Conservation (phyloP, 2,888 invertebrate genomes). For the Drosophila pegasa region DNA sequence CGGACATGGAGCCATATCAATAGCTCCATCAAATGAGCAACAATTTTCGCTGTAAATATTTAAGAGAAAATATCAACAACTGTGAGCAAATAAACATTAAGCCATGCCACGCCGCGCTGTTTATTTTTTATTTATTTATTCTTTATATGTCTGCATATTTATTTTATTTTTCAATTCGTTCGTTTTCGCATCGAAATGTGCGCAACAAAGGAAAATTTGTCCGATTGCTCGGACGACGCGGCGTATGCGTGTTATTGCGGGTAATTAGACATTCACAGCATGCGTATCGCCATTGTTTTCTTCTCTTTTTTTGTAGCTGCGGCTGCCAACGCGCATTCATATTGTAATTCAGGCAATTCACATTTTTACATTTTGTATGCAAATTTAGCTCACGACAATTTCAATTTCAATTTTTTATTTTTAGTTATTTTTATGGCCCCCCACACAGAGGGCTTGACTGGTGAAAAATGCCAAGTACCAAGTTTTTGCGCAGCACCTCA, state of each 20-base stretch:
- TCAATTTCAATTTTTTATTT: slow-evolving; percentile 8
- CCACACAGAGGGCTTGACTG: slow-evolving; percentile 3
- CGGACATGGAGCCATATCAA: too few relatives aligned
- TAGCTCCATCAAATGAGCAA: neutral
- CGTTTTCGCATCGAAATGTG: slow-evolving; percentile 8
- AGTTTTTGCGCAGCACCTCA: slow-evolving; percentile 60
- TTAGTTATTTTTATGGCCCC: slow-evolving; percentile 37
- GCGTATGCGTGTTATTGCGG: slow-evolving; percentile 57
- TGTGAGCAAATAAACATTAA: slow-evolving; percentile 4
- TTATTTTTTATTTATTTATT: neutral
- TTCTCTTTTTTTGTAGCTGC: too few relatives aligned
- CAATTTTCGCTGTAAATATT: slow-evolving; percentile 4
- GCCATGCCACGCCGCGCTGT: neutral
- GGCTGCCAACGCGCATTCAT: slow-evolving; percentile 38
- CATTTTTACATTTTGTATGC: slow-evolving; percentile 51
- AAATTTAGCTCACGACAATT: slow-evolving; percentile 56
- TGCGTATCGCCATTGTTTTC: slow-evolving; percentile 48
- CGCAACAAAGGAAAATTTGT: slow-evolving; percentile 24
- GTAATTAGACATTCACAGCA: slow-evolving; percentile 48
- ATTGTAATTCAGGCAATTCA: slow-evolving; percentile 48
- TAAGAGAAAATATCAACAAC: slow-evolving; percentile 7
- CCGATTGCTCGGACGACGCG: slow-evolving; percentile 18
- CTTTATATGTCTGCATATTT: neutral
- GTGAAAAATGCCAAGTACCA: slow-evolving; percentile 19
- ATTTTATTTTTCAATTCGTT: neutral